Base-by-base conservation (phyloP, 2,797 vertebrate species). In the Gallirallus australis region DNA sequence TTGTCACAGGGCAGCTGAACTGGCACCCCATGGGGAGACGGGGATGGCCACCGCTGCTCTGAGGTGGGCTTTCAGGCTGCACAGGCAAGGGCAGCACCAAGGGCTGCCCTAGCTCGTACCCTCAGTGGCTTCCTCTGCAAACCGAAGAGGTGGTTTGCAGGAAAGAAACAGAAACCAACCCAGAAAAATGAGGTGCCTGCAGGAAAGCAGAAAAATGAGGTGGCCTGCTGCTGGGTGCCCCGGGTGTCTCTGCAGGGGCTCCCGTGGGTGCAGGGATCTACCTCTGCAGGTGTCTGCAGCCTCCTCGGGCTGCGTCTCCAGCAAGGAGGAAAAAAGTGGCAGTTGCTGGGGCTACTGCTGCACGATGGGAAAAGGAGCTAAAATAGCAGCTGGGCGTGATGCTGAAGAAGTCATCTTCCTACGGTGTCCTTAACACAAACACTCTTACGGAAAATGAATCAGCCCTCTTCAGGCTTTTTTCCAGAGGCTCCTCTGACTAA, bases 401-500 rank as follows among this genome's bases (percentile, higher is more conserved):
- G 61, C 83, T 90, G 82, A 88, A 96, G 82, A 91, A 90, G n/a
- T 78, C 3, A 3, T 92, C 83, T 89, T 95, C 88, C 75, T 95
- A 65, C 45, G 3, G 65, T 57, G 71, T 90, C 61, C 50, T 82
- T 65, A 95, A 75, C 52, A 89, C 75, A 82, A 94, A 86, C 24
- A 69, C 56, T 82, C 57, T 60, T 80, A 89, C 1, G 59, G 95
- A 95, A 97, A 95, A 90, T 92, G 71, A 93, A 90, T 94, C 93
- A 93, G n/a, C 27, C 35, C 50, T 80, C 86, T 63, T 89, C 12
- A 33, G 95, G 88, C 75, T 86, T 93, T 89, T 84, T 96, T 95
- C 95, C 94, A 96, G 84, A 71, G 88, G 84, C 53, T 72, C 28
- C 65, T 93, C 83, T 95, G 96, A 97, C 88, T 96, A 96, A 97